Evolutionary conservation across 30 jellyfish, hydroid and myxozoan species (phyloP), one percentile per base, ranked within the genome.

Genomic region (Hydractinia echinata): DNA sequence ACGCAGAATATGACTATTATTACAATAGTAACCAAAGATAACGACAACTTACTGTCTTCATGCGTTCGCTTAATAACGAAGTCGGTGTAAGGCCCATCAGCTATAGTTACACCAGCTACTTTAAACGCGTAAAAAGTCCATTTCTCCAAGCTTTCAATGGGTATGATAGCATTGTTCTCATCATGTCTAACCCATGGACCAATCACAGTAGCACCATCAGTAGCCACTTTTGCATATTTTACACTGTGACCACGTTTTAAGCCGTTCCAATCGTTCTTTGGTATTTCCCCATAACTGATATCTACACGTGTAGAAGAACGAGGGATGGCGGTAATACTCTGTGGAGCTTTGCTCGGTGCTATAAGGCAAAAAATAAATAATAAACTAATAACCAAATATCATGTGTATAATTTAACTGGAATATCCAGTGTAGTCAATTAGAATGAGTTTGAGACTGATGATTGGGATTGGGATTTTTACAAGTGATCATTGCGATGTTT

Each of bases 281-380:
- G 74, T 7, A 64, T 51, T 13, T 7, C 18, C 39, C 74, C 74
- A 64, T n/a, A 64, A 51, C 74, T 64, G 18, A 64, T 51, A n/a
- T 64, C 74, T n/a, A 64, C 39, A 6, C 8, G 51, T 6, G 74
- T 64, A n/a, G 74, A 64, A 64, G 74, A 64, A 64, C 74, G 74
- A 44, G 39, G 19, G 19, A 6, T 6, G 19, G 74, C 74, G 51
- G 18, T 9, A 7, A 64, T 51, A 13, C 10, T 7, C 19, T 6
- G 51, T 6, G 74, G 74, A 30, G 44, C 44, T 30, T 30, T 30
- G 44, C 44, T 30, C 2, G 44, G 44, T 30, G 44, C 44, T 30
- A 30, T 30, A 30, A 30, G 44, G 44, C 44, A 30, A 30, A 30
- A 30, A 30, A 30, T 30, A 30, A 30, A 30, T 30, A 30, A 30